Percentiles rank a stretch among this genome's conserved stretches.
These are phyloP conservation scores for Hafferia zeledoni DNA, from an alignment of 2,797 vertebrate genomes.

Conservation along the genomic window DNA sequence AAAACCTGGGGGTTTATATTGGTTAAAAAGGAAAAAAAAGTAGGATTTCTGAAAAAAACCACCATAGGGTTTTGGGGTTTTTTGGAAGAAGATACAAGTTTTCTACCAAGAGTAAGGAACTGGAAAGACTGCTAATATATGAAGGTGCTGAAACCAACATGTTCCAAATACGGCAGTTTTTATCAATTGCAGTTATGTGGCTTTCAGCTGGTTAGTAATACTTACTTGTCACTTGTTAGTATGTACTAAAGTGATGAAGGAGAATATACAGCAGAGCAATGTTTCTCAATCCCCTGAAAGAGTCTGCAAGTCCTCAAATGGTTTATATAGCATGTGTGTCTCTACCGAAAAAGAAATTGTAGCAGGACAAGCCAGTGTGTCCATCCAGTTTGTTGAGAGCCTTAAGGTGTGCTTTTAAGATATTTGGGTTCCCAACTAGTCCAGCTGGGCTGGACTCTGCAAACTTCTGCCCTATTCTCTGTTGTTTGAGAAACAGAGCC, in stretches of 20 bases:
- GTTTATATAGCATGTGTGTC: neutral
- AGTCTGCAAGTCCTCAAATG: neutral
- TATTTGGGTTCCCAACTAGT: rapidly evolving
- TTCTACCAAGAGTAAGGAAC: neutral
- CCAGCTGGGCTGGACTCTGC: neutral
- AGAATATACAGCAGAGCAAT: neutral
- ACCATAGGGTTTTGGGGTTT: rapidly evolving
- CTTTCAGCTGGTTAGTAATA: neutral
- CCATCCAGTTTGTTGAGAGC: neutral
- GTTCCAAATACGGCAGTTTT: neutral
- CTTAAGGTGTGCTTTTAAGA: neutral
- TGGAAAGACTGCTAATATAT: neutral
- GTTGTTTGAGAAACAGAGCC: neutral
- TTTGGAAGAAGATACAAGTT: neutral
- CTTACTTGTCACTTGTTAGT: neutral
- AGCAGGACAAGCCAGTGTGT: neutral
- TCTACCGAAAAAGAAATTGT: neutral
- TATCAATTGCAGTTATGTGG: neutral
- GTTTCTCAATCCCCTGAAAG: neutral
- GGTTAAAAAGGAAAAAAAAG: neutral
- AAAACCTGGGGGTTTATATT: neutral
- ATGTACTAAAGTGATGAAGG: neutral
- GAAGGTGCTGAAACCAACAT: neutral
- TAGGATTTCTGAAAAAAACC: neutral
- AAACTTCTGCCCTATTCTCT: neutral